These are phyloP conservation scores for Esox lucius DNA, from an alignment of 2,797 vertebrate species.

Conservation along the genomic window DNA sequence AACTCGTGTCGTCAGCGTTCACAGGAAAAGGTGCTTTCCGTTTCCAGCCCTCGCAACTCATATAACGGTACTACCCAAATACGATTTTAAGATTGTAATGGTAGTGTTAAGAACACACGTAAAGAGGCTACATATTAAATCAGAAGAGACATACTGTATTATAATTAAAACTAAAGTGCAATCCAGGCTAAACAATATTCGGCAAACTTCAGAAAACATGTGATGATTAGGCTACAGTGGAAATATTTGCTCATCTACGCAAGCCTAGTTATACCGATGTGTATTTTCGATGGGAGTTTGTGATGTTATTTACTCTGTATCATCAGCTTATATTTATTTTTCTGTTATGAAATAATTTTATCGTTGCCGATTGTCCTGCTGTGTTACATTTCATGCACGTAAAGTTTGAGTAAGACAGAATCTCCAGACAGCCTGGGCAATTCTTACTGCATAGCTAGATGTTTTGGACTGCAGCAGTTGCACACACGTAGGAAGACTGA, in stretches of 20 bases:
- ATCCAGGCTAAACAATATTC: neutral
- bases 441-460: constrained; percentile 58
- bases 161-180: constrained; percentile 42
- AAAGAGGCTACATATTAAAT: constrained; percentile 52
- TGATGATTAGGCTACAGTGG: neutral
- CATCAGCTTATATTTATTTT: neutral
- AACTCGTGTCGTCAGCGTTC: constrained; percentile 89
- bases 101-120: constrained; percentile 52
- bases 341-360: neutral
- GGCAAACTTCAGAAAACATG: neutral
- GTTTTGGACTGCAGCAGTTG: constrained; percentile 68
- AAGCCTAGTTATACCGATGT: neutral
- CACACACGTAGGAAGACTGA: neutral
- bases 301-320: neutral
- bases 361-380: neutral
- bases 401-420: neutral
- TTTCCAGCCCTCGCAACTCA: constrained; percentile 43
- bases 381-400: neutral
- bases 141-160: constrained; percentile 14
- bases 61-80: constrained; percentile 33
- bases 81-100: constrained; percentile 49
- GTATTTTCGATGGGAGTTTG: neutral
- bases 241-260: neutral
- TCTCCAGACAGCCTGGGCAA: neutral
- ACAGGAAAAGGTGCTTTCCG: constrained; percentile 76